Evolutionary conservation across 35 echinoderm and acorn worm genomes (phyloP).

Genomic region (Amphiura filiformis): DNA sequence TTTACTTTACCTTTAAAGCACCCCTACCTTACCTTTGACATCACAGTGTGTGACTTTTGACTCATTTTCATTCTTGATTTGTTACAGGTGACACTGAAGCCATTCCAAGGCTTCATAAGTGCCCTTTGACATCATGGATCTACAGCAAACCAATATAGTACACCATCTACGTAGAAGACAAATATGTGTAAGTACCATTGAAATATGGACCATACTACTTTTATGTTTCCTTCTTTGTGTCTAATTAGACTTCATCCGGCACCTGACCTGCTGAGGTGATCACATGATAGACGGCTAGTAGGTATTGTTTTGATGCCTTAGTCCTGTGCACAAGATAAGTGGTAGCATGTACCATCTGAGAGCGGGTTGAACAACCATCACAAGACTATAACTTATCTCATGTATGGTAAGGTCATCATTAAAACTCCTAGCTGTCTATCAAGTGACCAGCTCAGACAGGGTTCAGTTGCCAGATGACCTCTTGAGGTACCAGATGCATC

Average conservation of each 20-base stretch:
- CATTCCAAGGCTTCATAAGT: neutral
- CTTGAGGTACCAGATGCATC: no score
- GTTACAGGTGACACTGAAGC: no score
- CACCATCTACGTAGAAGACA: neutral
- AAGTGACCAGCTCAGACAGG: no score
- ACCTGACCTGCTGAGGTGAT: neutral
- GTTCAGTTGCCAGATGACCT: no score
- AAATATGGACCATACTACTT: neutral
- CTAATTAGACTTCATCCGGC: neutral
- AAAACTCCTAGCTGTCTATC: no score
- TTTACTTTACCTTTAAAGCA: no score
- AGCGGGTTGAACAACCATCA: neutral
- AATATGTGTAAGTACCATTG: neutral
- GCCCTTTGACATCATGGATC: neutral
- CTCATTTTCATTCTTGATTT: no score
- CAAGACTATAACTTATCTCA: no score
- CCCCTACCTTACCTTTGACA: no score
- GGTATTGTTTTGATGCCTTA: neutral
- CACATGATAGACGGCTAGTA: neutral
- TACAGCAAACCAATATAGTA: neutral
- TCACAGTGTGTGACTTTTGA: no score
- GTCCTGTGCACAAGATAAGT: neutral
- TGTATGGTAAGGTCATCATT: no score
- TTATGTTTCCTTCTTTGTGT: neutral
- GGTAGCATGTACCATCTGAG: neutral